Base-by-base conservation (phyloP, 2,113 vertebrate species). In the Leptobrachium ailaonicum region DNA sequence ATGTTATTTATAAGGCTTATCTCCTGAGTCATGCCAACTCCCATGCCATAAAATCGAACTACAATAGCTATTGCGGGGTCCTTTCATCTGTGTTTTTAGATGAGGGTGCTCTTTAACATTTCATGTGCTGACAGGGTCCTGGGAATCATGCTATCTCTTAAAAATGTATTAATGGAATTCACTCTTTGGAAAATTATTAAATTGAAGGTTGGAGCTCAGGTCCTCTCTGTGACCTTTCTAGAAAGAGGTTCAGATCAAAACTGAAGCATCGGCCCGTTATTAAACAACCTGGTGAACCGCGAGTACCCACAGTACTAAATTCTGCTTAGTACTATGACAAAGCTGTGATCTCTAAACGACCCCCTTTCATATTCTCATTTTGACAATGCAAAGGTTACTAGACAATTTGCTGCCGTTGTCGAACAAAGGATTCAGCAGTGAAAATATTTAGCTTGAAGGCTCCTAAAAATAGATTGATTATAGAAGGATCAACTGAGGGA, bases 331-430 rank as follows among this genome's bases (percentile, higher is more conserved):
- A 10, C 20, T 69, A 6, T 81, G 72, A 81, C 64, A 81, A 69
- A 54, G 68, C 72, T 32, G 43, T 75, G 72, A 81, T 75, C 71
- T 69, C 62, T 75, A 75, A 69, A 75, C 75, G 53, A 69, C 79
- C 72, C 71, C 56, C 64, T 68, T 81, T 75, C 43, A 69, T 81
- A 75, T 74, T 81, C 53, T 81, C 79, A 81, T 58, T 81, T 62
- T 66, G 67, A 81, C 79, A 75, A 63, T 56, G 12, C 32, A 81
- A 68, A 69, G 72, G 79, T 81, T 81, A 81, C 53, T 75, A 53
- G 71, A 75, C 71, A 81, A 81, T 75, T 69, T 74, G 50, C 50
- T 62, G 64, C 42, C 62, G 68, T 81, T 69, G 79, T 62, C 6
- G 43, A 69, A 64, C 71, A 75, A 69, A 43, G n/a, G 53, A 74